phyloP scores from a whole-genome alignment of 2,113 vertebrate species.

The Pogona vitticeps region DNA sequence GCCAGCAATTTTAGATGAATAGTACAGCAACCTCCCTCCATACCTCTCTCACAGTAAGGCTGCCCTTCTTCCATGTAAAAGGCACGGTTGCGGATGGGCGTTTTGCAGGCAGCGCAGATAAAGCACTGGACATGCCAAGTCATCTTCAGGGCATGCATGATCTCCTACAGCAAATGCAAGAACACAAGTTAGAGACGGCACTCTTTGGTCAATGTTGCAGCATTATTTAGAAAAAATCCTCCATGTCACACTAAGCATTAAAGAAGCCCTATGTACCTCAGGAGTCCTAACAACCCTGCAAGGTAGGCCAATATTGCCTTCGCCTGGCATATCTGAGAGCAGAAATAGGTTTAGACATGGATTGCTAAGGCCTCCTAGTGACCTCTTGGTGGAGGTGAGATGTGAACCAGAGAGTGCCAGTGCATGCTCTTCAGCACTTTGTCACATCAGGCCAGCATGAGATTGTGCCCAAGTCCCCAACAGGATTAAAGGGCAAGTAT shows the following conservation, averaged over 20 bases:
- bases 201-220: neutral
- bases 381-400: neutral
- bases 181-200: constrained; percentile 11
- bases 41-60: constrained; percentile 97
- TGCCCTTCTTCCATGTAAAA: constrained; percentile 99
- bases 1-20: neutral
- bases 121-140: constrained; percentile 98
- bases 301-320: neutral
- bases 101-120: constrained; percentile 92
- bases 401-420: neutral
- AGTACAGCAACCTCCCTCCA: fast-evolving
- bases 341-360: neutral
- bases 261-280: neutral
- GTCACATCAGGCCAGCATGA: neutral
- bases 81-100: constrained; percentile 93
- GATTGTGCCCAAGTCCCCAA: neutral
- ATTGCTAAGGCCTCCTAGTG: fast-evolving
- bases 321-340: neutral
- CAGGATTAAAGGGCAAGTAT: neutral
- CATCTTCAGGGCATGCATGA: constrained; percentile 99
- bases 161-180: constrained; percentile 80
- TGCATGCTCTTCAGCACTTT: neutral
- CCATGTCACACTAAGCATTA: neutral
- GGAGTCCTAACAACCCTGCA: neutral
- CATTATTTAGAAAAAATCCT: neutral